A percentile compares a stretch with the other conserved stretches of the same genome.
Conservation (phyloP, 2,113 vertebrate genomes). For the Cryptomyrus ogoouensis region DNA sequence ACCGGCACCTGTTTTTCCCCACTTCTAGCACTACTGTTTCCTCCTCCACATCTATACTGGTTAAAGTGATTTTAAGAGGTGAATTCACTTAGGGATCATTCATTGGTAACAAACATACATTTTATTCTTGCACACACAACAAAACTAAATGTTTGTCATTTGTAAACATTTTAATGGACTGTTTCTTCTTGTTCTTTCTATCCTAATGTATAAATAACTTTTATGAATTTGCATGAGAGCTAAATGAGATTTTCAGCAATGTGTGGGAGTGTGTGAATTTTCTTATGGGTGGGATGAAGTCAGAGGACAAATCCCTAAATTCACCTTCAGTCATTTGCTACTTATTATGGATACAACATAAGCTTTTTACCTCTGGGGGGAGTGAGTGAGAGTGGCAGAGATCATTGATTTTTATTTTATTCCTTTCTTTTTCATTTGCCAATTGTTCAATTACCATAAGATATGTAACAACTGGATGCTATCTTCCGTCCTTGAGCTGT, state of each 20-base stretch:
- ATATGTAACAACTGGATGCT: conserved; percentile 53
- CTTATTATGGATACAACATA: background rate
- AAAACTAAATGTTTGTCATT: background rate
- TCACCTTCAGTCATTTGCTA: background rate
- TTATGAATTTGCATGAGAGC: background rate
- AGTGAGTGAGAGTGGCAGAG: background rate
- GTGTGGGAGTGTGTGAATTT: background rate
- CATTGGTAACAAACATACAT: background rate
- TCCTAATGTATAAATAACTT: background rate
- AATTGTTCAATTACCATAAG: conserved; percentile 31
- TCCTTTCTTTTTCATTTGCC: conserved; percentile 36
- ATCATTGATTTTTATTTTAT: background rate
- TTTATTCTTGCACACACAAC: background rate
- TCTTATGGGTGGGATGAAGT: background rate
- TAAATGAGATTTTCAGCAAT: background rate
- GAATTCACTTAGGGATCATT: background rate
- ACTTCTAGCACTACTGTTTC: background rate
- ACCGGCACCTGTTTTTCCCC: background rate
- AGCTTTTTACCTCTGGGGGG: background rate
- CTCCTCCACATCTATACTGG: background rate
- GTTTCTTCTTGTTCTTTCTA: background rate
- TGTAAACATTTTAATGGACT: background rate
- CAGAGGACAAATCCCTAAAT: background rate
- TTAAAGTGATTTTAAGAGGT: background rate
- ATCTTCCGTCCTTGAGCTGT: background rate